Percentiles rank a stretch among this genome's conserved stretches.
Conservation (phyloP, 2,113 vertebrate genomes). For the Xerus inauris region DNA sequence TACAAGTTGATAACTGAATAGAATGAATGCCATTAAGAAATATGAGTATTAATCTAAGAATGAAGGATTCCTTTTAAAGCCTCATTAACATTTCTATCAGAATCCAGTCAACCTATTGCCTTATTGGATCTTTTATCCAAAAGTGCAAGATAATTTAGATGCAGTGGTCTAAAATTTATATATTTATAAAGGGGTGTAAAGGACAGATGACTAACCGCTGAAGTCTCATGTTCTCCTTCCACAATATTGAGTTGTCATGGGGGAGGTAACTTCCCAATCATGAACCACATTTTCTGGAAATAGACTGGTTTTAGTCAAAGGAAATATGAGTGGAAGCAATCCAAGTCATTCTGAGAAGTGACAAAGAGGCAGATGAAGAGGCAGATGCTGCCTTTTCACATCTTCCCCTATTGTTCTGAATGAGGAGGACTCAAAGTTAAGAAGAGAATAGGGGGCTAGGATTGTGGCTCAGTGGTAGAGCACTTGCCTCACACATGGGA, state of each 20-base stretch:
- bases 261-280: background rate
- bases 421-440: background rate
- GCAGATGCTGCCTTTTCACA: background rate
- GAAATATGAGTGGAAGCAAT: background rate
- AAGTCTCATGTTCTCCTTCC: background rate
- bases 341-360: background rate
- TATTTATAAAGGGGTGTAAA: background rate
- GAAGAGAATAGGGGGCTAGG: no score
- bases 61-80: background rate
- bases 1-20: background rate
- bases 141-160: background rate
- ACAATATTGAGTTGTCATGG: background rate
- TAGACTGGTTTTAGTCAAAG: background rate
- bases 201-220: background rate
- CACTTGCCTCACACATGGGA: no score
- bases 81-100: background rate
- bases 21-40: constrained; percentile 23
- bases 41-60: background rate
- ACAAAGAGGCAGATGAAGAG: background rate
- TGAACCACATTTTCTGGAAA: background rate
- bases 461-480: no score
- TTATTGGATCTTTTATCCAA: background rate
- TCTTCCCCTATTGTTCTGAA: background rate
- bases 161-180: background rate
- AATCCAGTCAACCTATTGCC: background rate